Evolutionary conservation across 1,140 invertebrate genomes (phyloP).

Genomic region (Drosophila athabasca): DNA sequence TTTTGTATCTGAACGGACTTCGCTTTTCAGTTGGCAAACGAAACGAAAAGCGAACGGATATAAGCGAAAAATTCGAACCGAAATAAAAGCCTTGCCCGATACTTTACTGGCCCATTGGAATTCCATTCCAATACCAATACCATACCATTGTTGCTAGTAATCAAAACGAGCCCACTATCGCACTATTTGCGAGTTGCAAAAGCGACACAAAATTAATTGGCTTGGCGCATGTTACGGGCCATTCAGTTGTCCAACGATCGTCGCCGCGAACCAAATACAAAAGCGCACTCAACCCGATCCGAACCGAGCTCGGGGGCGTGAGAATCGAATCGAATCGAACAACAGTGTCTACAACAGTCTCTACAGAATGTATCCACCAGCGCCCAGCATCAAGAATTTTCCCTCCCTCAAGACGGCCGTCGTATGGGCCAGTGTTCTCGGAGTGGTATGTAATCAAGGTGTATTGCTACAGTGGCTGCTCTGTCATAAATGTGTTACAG

Average conservation of each 20-base stretch:
- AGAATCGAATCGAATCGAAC: slow-evolving; percentile 8
- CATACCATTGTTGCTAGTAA: slow-evolving; percentile 24
- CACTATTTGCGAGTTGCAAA: slow-evolving; percentile 23
- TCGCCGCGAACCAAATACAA: slow-evolving; percentile 42
- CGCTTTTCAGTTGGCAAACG: slow-evolving; percentile 66
- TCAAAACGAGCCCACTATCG: slow-evolving; percentile 64
- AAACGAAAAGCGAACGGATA: slow-evolving; percentile 75
- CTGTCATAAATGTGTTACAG: slow-evolving; percentile 1
- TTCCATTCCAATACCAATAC: slow-evolving; percentile 22
- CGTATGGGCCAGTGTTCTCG: slow-evolving; percentile 66
- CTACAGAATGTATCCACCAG: slow-evolving; percentile 55
- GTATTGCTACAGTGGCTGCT: no score
- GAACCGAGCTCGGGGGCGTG: slow-evolving; percentile 27
- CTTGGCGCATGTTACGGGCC: slow-evolving; percentile 59
- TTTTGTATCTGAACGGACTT: slow-evolving; percentile 45
- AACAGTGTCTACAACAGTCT: slow-evolving; percentile 7
- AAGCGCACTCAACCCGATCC: slow-evolving; percentile 54
- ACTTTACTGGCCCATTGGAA: slow-evolving; percentile 15
- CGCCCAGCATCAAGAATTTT: slow-evolving; percentile 60
- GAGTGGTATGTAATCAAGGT: slow-evolving; percentile 63
- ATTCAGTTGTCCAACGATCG: slow-evolving; percentile 54
- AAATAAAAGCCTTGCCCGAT: slow-evolving; percentile 36
- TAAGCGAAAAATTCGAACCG: slow-evolving; percentile 32
- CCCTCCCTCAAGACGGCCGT: slow-evolving; percentile 40
- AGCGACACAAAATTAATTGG: slow-evolving; percentile 58